Evolutionary conservation across 2,888 invertebrate genomes (phyloP).

Genomic region (Oligia latruncula): DNA sequence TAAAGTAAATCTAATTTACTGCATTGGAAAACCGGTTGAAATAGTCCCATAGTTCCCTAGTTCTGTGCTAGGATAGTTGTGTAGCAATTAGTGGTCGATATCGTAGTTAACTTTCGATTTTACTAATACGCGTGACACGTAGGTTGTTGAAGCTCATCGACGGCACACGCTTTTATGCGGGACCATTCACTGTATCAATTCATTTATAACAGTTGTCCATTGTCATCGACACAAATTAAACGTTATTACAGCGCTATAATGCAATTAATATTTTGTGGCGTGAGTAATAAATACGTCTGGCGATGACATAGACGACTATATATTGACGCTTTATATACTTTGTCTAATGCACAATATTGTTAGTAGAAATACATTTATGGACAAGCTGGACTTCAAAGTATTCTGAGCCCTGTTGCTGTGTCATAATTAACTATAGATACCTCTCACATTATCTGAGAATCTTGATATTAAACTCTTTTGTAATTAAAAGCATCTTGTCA

Average conservation of each 20-base stretch:
- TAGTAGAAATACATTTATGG: conserved; percentile 3
- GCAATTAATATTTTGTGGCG: conserved; percentile 31
- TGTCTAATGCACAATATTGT: conserved; percentile 12
- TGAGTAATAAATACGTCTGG: conserved; percentile 10
- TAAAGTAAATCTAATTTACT: conserved; percentile 53
- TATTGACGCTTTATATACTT: neutral
- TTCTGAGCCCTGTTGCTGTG: neutral
- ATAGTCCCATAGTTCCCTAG: conserved; percentile 26
- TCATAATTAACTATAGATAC: neutral
- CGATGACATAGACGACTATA: neutral
- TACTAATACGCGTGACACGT: conserved; percentile 47
- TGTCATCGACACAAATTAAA: conserved; percentile 59
- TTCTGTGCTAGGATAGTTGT: conserved; percentile 20
- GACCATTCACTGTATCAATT: conserved; percentile 58
- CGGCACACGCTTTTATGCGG: conserved; percentile 46
- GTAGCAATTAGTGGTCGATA: conserved; percentile 12
- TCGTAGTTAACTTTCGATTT: conserved; percentile 64
- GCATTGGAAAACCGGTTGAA: conserved; percentile 33
- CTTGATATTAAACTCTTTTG: neutral
- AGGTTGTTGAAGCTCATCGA: conserved; percentile 33
- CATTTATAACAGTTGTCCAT: conserved; percentile 56
- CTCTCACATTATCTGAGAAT: neutral
- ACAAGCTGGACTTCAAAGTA: neutral
- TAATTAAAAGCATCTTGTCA: neutral
- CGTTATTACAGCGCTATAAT: conserved; percentile 24